Evolutionary conservation across 1,140 invertebrate species (phyloP), one percentile per base, ranked within the genome.

Genomic region (Drosophila santomea): DNA sequence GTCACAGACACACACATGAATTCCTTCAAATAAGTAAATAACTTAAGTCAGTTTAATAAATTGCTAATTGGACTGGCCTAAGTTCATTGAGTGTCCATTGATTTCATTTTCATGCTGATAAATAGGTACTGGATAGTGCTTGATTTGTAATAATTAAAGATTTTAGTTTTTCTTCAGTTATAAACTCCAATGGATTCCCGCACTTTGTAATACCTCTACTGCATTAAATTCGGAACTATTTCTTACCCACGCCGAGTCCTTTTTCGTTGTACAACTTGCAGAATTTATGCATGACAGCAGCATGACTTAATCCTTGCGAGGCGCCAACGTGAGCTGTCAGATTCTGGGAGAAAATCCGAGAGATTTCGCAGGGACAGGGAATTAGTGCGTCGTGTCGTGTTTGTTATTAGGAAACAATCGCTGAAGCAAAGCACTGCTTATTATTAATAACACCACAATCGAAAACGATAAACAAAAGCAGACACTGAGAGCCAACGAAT

Each of bases 211-310:
- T 45, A 8, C 8, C 15, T 12, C 15, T 32, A 23, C 8, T 14
- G 15, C 6, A 25, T 39, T 47, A 56, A 39, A 45, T 45, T 14
- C 32, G 25, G 6, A 20, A 20, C 38, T 20, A 48, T 47, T 23
- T 17, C 63, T 12, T 17, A 11, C 6, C n/a, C 38, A 39, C 3
- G 28, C 25, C 39, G 14, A 14, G 15, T 56, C 17, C 17, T 5
- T 28, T 15, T 38, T 50, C 39, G 44, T 50, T 81, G 78, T 73
- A 81, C 62, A 84, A 80, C 76, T 84, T 84, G 80, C 80, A 52
- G 72, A 84, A 84, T 84, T 84, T 84, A 84, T 84, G 80, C 80
- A 84, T 84, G 80, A 84, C 64, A 85, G 77, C 72, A 68, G 59
- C 73, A 66, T 50, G 66, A 76, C 80, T 84, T 84, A 84, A 84